Evolutionary conservation across 92 coral and sea anemone species (phyloP).

Genomic region (Paragorgia papillata): DNA sequence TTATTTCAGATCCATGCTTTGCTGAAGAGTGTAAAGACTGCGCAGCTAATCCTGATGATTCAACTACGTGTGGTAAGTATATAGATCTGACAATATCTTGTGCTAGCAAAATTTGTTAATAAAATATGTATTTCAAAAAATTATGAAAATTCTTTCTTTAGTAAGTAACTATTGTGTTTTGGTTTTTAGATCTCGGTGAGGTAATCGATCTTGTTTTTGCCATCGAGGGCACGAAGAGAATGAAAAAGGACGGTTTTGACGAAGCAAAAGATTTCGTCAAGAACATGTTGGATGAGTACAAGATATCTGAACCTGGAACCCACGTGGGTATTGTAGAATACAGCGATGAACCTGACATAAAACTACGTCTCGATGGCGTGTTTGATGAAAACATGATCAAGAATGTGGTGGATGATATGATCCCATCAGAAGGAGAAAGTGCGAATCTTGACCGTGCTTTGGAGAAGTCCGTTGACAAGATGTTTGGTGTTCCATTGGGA

Average conservation of each 20-base stretch:
- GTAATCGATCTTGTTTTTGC: slow-evolving; percentile 75
- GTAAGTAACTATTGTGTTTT: background rate
- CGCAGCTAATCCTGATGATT: slow-evolving; percentile 36
- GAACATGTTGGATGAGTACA: slow-evolving; percentile 55
- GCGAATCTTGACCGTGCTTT: slow-evolving; percentile 56
- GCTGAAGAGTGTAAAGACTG: slow-evolving; percentile 42
- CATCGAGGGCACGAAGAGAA: slow-evolving; percentile 78
- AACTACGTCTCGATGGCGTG: slow-evolving; percentile 39
- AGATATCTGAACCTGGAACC: slow-evolving; percentile 74
- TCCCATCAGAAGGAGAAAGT: slow-evolving; percentile 44
- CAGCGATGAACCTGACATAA: slow-evolving; percentile 59
- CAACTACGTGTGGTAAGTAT: slow-evolving; percentile 39
- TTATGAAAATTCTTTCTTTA: background rate
- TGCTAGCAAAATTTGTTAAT: background rate
- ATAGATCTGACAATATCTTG: background rate
- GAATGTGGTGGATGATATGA: slow-evolving; percentile 40
- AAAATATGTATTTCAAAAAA: background rate
- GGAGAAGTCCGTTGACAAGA: slow-evolving; percentile 3
- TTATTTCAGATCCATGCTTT: slow-evolving; percentile 33
- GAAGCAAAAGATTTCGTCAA: slow-evolving; percentile 69
- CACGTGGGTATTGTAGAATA: slow-evolving; percentile 79
- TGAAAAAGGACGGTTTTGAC: slow-evolving; percentile 53
- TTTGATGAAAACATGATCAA: slow-evolving; percentile 69
- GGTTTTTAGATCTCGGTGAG: background rate
- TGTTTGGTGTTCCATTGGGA: slow-evolving; percentile 9